Conservation (phyloP, 2,797 vertebrate genomes). For the Acanthiza pusilla region DNA sequence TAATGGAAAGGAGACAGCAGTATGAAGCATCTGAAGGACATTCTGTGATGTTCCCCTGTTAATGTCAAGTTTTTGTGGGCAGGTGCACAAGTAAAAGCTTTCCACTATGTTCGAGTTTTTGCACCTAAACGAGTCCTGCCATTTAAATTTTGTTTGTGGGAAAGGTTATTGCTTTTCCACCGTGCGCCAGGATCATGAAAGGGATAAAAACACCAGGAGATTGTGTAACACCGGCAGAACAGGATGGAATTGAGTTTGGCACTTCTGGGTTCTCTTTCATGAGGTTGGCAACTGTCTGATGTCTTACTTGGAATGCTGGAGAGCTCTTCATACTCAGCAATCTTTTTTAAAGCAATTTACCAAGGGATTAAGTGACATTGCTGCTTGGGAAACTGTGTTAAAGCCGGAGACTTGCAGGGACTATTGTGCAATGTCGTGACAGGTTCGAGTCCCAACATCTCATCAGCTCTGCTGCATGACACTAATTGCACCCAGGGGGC, state of each 20-base stretch:
- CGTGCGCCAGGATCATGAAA: accelerated
- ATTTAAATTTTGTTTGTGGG: not conserved
- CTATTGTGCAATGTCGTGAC: not conserved
- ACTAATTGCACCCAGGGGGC: not conserved
- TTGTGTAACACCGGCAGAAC: accelerated
- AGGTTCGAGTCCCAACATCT: not conserved
- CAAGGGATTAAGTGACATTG: not conserved
- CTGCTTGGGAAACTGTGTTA: not conserved
- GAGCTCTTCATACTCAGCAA: not conserved
- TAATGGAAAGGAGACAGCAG: not conserved
- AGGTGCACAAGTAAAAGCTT: not conserved
- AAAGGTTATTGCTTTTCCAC: not conserved
- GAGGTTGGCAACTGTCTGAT: not conserved
- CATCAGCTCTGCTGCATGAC: not conserved
- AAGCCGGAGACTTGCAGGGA: not conserved
- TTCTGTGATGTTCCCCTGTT: not conserved
- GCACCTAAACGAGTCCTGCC: not conserved
- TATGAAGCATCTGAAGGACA: not conserved
- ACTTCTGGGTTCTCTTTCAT: not conserved
- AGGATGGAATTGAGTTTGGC: not conserved
- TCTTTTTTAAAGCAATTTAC: not conserved
- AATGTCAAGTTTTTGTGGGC: not conserved
- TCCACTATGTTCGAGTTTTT: not conserved
- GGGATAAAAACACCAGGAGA: not conserved
- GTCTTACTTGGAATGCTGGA: not conserved